Conservation (phyloP, 1,140 invertebrate species). For the Helicoverpa armigera region DNA sequence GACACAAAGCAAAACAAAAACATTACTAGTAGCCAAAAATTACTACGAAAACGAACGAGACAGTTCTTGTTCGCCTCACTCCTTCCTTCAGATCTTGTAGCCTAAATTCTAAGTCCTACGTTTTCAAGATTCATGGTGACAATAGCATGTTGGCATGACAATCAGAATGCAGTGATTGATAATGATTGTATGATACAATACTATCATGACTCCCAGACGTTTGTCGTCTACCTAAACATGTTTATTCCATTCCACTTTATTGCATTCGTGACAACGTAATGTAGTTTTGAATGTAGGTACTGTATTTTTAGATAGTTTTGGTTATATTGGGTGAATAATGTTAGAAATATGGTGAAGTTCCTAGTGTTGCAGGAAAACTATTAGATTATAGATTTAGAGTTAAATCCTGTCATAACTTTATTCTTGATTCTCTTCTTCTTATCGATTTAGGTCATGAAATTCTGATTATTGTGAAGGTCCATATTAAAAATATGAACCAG, state of each 20-base stretch:
- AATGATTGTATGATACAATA: constrained; percentile 37
- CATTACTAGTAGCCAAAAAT: too few species aligned
- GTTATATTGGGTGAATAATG: background rate
- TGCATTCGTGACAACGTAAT: background rate
- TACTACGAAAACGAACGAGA: too few species aligned
- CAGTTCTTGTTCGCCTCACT: too few species aligned
- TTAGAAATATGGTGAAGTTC: too few species aligned
- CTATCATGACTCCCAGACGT: constrained; percentile 8
- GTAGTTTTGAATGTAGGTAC: background rate
- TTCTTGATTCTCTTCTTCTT: too few species aligned
- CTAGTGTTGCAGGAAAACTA: too few species aligned
- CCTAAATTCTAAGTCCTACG: background rate
- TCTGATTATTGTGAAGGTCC: too few species aligned
- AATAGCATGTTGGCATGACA: background rate
- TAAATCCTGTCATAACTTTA: too few species aligned
- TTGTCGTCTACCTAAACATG: constrained; percentile 16
- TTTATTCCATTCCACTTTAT: constrained; percentile 22
- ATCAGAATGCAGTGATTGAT: constrained; percentile 23
- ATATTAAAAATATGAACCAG: background rate
- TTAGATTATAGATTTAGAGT: too few species aligned
- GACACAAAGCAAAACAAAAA: too few species aligned
- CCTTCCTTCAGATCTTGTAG: too few species aligned
- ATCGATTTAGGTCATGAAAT: too few species aligned
- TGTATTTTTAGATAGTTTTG: background rate
- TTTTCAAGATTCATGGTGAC: background rate